A percentile compares a stretch with the other conserved stretches of the same genome.
Conservation (phyloP, 1,140 invertebrate species). For the Augochlora pura region DNA sequence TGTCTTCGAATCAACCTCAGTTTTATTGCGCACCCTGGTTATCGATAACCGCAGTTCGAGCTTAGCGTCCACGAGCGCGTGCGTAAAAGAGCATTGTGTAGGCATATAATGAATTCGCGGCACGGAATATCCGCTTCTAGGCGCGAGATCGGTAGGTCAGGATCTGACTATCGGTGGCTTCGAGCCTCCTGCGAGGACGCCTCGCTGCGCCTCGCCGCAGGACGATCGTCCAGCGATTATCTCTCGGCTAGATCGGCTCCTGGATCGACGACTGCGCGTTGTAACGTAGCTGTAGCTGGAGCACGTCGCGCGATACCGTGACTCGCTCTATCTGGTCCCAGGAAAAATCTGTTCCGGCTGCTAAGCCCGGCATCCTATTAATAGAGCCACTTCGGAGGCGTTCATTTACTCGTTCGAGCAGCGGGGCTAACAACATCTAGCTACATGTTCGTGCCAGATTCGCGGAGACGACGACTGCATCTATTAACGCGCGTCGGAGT, state of each 20-base stretch:
- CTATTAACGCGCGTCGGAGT: constrained; percentile 51
- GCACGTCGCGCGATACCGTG: constrained; percentile 36
- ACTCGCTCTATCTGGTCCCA: constrained; percentile 51
- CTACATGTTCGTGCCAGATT: constrained; percentile 21
- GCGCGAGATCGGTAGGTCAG: constrained; percentile 44
- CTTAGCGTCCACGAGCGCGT: not conserved
- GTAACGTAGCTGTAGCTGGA: not conserved
- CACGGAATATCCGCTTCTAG: not conserved
- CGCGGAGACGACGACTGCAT: constrained; percentile 41
- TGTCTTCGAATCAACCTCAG: no score
- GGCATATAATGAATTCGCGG: not conserved
- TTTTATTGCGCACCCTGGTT: no score
- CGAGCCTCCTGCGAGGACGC: not conserved
- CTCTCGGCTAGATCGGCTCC: constrained; percentile 53
- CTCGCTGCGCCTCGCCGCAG: constrained; percentile 11
- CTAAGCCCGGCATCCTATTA: constrained; percentile 66
- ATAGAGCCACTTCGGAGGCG: constrained; percentile 64
- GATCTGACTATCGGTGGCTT: constrained; percentile 33
- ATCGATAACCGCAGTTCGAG: not conserved
- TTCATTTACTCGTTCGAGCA: constrained; percentile 56
- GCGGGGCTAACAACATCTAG: no score
- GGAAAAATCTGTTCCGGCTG: constrained; percentile 56
- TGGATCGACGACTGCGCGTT: constrained; percentile 44
- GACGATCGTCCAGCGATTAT: constrained; percentile 57
- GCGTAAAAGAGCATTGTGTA: not conserved